phyloP scores from a whole-genome alignment of 2,888 invertebrate genomes.

The Antheraea assamensis region DNA sequence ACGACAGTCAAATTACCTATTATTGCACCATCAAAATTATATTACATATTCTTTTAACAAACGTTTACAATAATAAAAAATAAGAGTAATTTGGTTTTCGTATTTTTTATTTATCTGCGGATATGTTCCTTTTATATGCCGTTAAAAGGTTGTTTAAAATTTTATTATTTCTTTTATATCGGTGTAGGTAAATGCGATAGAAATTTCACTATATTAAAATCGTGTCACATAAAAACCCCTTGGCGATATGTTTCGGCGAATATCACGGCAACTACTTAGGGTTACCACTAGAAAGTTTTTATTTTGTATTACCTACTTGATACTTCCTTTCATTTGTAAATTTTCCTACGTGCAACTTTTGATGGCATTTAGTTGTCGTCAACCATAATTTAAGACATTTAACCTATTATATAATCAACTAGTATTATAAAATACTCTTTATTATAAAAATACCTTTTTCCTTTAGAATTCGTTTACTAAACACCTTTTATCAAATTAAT shows the following conservation, averaged over 20 bases:
- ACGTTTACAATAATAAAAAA: background rate
- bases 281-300: background rate
- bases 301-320: too few species aligned
- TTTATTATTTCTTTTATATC: background rate
- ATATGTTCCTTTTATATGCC: background rate
- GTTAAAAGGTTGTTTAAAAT: background rate
- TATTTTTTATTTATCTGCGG: background rate
- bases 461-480: too few species aligned
- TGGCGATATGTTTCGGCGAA: conserved; percentile 9
- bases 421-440: too few species aligned
- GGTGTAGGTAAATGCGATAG: conserved; percentile 7
- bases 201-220: conserved; percentile 1
- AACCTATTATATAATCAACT: background rate
- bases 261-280: conserved; percentile 1
- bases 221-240: conserved; percentile 14
- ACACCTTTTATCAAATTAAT: too few species aligned
- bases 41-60: background rate
- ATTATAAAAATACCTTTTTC: too few species aligned
- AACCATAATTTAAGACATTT: background rate
- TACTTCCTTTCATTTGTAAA: too few species aligned
- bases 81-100: background rate
- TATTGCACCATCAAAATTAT: too few species aligned
- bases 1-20: too few species aligned
- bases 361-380: background rate
- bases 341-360: too few species aligned